Evolutionary conservation across 2,888 invertebrate species (phyloP).

Genomic region (Labia minor): DNA sequence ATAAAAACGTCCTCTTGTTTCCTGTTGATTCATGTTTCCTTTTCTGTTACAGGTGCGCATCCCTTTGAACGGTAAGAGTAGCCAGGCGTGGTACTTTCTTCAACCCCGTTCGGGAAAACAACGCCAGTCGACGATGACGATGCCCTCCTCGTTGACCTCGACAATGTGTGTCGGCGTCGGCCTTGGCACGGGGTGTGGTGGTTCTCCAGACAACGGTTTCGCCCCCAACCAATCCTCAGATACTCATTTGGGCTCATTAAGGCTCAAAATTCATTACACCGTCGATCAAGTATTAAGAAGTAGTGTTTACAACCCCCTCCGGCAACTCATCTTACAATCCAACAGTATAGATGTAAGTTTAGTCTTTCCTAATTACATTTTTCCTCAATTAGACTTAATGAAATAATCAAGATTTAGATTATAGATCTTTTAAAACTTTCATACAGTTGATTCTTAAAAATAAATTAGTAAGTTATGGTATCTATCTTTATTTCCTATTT

Average conservation of each 20-base stretch:
- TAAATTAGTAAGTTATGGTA: no score
- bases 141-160: background rate
- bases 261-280: slow-evolving; percentile 77
- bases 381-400: slow-evolving; percentile 15
- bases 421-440: no score
- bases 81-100: slow-evolving; percentile 51
- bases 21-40: background rate
- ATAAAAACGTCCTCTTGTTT: background rate
- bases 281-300: slow-evolving; percentile 82
- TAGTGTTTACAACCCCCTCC: slow-evolving; percentile 64
- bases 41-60: background rate
- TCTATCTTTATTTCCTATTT: no score
- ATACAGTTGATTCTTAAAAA: no score
- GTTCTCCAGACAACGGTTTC: slow-evolving; percentile 33
- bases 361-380: slow-evolving; percentile 21
- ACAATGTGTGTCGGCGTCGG: background rate
- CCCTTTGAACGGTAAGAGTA: background rate
- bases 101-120: slow-evolving; percentile 57
- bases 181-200: slow-evolving; percentile 30
- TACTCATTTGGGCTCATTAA: slow-evolving; percentile 64
- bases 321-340: slow-evolving; percentile 64
- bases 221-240: slow-evolving; percentile 32
- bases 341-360: slow-evolving; percentile 48
- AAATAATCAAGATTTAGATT: no score
- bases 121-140: slow-evolving; percentile 30